A percentile compares a stretch with the other conserved stretches of the same genome.
These are phyloP conservation scores for Dromas ardeola DNA, from an alignment of 2,113 vertebrate genomes.

Conservation along the genomic window DNA sequence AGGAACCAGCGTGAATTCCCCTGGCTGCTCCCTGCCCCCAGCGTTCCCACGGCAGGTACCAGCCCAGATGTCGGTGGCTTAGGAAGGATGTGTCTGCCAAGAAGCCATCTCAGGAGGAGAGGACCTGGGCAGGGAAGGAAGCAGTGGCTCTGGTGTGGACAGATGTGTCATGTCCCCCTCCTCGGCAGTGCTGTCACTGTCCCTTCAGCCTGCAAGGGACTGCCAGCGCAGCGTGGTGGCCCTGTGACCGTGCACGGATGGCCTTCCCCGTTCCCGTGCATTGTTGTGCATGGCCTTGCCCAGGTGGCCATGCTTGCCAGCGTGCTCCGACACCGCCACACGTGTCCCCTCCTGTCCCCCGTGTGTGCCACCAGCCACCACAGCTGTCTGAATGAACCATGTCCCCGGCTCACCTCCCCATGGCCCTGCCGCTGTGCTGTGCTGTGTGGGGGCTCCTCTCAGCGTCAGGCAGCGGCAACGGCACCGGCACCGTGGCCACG, in stretches of 20 bases:
- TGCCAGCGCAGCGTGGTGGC: neutral
- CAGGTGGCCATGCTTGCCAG: neutral
- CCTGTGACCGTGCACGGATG: fast-evolving
- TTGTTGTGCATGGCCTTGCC: neutral
- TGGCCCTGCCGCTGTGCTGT: neutral
- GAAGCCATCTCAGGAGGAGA: neutral
- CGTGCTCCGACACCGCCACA: neutral
- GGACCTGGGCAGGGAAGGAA: neutral
- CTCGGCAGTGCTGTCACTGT: fast-evolving
- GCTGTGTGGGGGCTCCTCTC: slow-evolving; percentile 22
- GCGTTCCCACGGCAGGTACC: neutral
- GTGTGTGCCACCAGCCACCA: neutral
- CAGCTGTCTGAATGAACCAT: neutral
- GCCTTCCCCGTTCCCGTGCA: neutral
- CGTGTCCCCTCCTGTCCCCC: neutral
- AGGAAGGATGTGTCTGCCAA: neutral
- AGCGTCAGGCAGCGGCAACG: neutral
- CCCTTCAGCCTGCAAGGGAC: neutral
- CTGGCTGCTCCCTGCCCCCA: neutral
- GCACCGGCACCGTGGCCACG: neutral
- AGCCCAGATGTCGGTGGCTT: neutral
- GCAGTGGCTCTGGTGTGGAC: neutral
- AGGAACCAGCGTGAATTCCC: neutral
- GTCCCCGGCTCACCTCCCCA: slow-evolving; percentile 41
- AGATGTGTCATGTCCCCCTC: neutral